These are phyloP conservation scores for Chironomus tentans DNA, from an alignment of 2,888 invertebrate species.

Conservation along the genomic window DNA sequence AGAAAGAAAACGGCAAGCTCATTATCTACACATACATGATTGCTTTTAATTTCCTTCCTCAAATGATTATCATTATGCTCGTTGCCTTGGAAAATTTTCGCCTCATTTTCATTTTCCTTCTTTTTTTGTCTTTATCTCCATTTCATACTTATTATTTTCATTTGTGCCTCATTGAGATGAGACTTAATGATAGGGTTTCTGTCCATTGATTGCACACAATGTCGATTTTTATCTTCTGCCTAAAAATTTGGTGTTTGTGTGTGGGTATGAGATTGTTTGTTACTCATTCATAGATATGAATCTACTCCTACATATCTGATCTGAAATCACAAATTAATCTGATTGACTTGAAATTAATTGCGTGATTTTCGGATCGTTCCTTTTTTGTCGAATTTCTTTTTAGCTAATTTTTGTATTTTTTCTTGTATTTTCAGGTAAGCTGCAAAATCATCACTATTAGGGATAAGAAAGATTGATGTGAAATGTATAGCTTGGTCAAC, in stretches of 20 bases:
- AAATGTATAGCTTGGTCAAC: too few relatives aligned
- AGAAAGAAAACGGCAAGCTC: not conserved
- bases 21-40: slow-evolving; percentile 24
- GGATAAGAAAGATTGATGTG: too few relatives aligned
- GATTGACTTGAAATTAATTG: slow-evolving; percentile 17
- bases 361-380: not conserved
- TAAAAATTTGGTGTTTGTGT: too few relatives aligned
- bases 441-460: too few relatives aligned
- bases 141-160: too few relatives aligned
- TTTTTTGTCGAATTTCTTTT: not conserved
- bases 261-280: too few relatives aligned
- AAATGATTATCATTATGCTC: not conserved
- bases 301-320: not conserved
- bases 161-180: not conserved
- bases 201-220: slow-evolving; percentile 4
- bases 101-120: not conserved
- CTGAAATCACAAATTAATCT: not conserved
- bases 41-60: slow-evolving; percentile 26
- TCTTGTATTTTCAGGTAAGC: slow-evolving; percentile 15
- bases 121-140: not conserved
- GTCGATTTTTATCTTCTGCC: not conserved
- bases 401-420: not conserved
- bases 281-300: not conserved
- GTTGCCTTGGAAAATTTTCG: slow-evolving; percentile 8
- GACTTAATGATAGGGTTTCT: slow-evolving; percentile 2